Percentiles rank a stretch among this genome's conserved stretches.
Conservation (phyloP, 2,113 vertebrate species). For the Nothocercus nigrocapillus region DNA sequence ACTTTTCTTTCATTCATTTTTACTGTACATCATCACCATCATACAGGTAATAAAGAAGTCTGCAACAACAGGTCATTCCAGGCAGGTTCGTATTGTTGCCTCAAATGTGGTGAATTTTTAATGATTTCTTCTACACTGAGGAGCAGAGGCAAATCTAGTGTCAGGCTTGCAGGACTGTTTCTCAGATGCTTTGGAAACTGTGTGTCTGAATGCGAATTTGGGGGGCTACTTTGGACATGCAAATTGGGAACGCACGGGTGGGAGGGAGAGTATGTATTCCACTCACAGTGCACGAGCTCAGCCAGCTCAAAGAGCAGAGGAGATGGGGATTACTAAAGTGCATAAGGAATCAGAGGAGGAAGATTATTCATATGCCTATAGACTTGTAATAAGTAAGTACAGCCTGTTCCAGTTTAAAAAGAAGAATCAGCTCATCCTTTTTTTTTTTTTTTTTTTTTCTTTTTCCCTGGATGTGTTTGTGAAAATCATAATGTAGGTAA, state of each 20-base stretch:
- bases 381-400: slow-evolving; percentile 30
- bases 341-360: slow-evolving; percentile 8
- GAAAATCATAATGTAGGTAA: neutral
- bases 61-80: neutral
- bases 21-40: neutral
- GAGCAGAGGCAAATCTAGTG: neutral
- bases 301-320: neutral
- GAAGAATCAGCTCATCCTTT: neutral
- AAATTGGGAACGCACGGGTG: neutral
- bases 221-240: neutral
- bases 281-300: neutral
- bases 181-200: neutral
- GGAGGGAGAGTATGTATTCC: neutral
- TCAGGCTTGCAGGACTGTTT: neutral
- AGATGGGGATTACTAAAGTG: slow-evolving; percentile 1
- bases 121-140: neutral
- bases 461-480: neutral
- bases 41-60: neutral
- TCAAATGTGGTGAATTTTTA: neutral
- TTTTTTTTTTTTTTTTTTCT: no score
- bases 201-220: neutral
- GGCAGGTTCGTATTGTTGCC: neutral
- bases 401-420: slow-evolving; percentile 16
- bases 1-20: neutral
- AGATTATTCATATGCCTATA: slow-evolving; percentile 20